Conservation (phyloP, 2,888 invertebrate genomes). For the Spilarctia lutea region DNA sequence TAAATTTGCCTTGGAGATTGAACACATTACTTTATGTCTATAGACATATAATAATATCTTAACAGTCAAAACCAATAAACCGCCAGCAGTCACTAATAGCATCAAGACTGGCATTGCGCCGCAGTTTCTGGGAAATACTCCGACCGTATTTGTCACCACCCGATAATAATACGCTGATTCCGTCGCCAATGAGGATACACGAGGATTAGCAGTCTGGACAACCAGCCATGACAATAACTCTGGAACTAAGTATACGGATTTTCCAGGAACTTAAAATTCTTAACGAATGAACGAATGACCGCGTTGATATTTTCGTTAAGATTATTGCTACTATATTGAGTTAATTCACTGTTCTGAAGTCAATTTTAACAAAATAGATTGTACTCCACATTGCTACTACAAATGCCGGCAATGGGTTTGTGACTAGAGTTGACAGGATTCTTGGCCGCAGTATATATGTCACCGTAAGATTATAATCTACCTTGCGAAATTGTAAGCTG, state of each 20-base stretch:
- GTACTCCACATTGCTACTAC: too few relatives aligned
- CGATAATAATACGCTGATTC: not conserved
- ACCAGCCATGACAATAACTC: not conserved
- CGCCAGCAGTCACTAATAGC: not conserved
- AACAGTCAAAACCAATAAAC: not conserved
- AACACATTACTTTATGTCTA: too few relatives aligned
- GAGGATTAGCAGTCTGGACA: not conserved
- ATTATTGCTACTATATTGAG: not conserved
- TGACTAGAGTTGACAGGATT: too few relatives aligned
- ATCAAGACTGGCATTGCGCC: not conserved
- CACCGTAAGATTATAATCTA: too few relatives aligned
- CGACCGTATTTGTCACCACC: not conserved
- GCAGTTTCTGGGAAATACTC: constrained; percentile 2
- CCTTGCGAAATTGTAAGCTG: too few relatives aligned
- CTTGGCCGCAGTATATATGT: too few relatives aligned
- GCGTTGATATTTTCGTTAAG: not conserved
- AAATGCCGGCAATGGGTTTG: too few relatives aligned
- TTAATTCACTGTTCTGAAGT: not conserved
- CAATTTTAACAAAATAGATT: too few relatives aligned
- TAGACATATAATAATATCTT: not conserved
- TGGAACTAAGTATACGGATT: not conserved
- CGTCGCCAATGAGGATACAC: not conserved
- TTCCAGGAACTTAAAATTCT: not conserved
- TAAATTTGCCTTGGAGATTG: too few relatives aligned
- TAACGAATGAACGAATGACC: not conserved